A percentile compares a stretch with the other conserved stretches of the same genome.
These are phyloP conservation scores for Adelognathus sp. DNA, from an alignment of 2,888 invertebrate species.

Conservation along the genomic window DNA sequence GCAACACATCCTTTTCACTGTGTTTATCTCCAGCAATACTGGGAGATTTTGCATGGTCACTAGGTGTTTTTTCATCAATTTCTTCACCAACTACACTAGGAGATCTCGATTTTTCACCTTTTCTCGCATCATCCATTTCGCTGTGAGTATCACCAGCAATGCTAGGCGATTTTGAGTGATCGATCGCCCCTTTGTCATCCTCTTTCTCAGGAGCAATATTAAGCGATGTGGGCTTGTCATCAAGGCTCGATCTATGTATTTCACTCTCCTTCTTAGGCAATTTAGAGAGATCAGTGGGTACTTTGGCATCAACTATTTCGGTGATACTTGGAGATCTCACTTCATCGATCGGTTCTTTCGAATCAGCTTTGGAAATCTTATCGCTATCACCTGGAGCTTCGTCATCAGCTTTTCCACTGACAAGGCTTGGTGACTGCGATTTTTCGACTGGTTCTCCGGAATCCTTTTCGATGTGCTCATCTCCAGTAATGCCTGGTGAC, in stretches of 20 bases:
- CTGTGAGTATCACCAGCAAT: constrained; percentile 10
- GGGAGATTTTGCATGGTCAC: constrained; percentile 47
- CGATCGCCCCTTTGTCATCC: neutral
- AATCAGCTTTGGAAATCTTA: constrained; percentile 8
- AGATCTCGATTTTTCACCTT: neutral
- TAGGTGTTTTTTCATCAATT: neutral
- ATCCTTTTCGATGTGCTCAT: constrained; percentile 1
- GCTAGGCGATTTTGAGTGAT: constrained; percentile 45
- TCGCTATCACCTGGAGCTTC: neutral
- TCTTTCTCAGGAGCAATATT: neutral
- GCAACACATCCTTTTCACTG: constrained; percentile 48
- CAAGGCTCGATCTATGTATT: too few relatives aligned
- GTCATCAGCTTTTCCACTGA: neutral
- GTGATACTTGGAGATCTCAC: constrained; percentile 52
- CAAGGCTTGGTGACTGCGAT: constrained; percentile 11
- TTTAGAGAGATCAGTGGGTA: too few relatives aligned
- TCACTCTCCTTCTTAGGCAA: too few relatives aligned
- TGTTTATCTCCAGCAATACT: constrained; percentile 36
- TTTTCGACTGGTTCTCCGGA: neutral
- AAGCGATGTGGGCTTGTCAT: constrained; percentile 43
- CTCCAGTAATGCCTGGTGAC: constrained; percentile 36
- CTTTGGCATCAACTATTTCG: constrained; percentile 25
- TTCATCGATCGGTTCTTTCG: constrained; percentile 22
- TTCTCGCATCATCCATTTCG: neutral
- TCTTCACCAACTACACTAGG: neutral